Base-by-base conservation (phyloP, 2,797 vertebrate genomes). In the Peromyscus eremicus region DNA sequence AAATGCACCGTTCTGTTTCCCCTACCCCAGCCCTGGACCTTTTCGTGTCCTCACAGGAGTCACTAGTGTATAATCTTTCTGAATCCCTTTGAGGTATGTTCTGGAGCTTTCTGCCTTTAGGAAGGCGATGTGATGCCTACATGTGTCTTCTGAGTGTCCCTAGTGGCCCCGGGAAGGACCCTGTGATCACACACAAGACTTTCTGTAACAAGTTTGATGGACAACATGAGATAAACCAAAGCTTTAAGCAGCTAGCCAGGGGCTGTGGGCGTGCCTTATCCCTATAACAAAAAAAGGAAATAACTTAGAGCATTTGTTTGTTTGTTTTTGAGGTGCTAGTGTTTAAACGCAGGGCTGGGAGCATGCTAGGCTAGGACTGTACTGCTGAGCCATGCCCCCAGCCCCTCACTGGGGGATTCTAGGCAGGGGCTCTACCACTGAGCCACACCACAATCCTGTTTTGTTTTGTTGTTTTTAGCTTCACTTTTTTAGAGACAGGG, bases 1-100 rank as follows among this genome's bases (percentile, higher is more conserved):
- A 21, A 19, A 43, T 2, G 8, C 19, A 14, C 37, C 57, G 1
- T 46, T 46, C 34, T 88, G 27, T 55, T 57, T 25, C 64, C 40
- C 16, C 4, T 29, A 5, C 32, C 8, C n/a, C 14, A n/a, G n/a
- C 2, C 52, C 13, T 14, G 14, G 4, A 9, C 27, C 3, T 16
- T 71, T 29, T 27, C 37, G 5, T 19, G 10, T 34, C 49, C 62
- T 49, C 84, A 16, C 21, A n/a, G 79, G 73, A 57, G 11, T 25
- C 19, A 4, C 37, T 19, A 37, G 17, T 66, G 19, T 66, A 23
- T n/a, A 37, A 25, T 21, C 84, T 27, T 37, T 77, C 46, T 60
- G 25, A 70, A 37, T 8, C 8, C 64, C 46, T 37, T 43, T 52
- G 6, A 46, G 43, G n/a, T 57, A 2, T 64, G 23, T 37, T 37